Evolutionary conservation across 2,797 vertebrate species (phyloP), one percentile per base, ranked within the genome.

Genomic region (Streptopelia turtur): DNA sequence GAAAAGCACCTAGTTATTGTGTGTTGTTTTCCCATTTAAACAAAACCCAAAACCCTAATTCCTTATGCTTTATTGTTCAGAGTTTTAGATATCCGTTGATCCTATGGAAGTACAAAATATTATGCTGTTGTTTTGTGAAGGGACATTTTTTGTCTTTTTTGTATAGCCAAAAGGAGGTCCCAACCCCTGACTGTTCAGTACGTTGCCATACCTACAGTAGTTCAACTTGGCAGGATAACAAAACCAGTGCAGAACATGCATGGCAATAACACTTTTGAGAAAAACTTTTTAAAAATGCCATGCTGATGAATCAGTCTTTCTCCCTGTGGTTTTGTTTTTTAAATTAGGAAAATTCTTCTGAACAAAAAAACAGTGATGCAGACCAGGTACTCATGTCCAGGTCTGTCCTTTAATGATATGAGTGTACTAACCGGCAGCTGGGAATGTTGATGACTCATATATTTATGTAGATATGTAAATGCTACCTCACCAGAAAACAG

Each of bases 401-500:
- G 31, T 90, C 49, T 88, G 43, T 45, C 31, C 33, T 90, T 76
- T 28, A 63, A 50, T 66, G 30, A 59, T 45, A 28, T 24, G 45
- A 89, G 13, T 39, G 49, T 85, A 68, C 71, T 90, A 75, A 94
- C 43, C 75, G 74, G 83, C 78, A 91, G 87, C 74, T 94, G 93
- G 86, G 55, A 82, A 77, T 43, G 86, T 25, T 79, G 77, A 49
- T 95, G 90, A 92, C 66, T 95, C 93, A 92, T 72, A 24, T 89
- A 49, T 71, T 94, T 89, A 50, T 47, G 55, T 80, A 37, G 30
- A 12, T 63, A 45, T 20, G 66, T 88, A 83, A 94, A 85, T 75
- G 84, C 28, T 75, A 47, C 57, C 47, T 93, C 43, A 35, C 57
- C 63, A 89, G 70, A 56, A 72, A 81, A 82, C 66, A 91, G 66